Percentiles rank a stretch among this genome's conserved stretches.
Evolutionary conservation across 2,888 invertebrate species (phyloP).

Genomic region (Chaitophorus viminalis): DNA sequence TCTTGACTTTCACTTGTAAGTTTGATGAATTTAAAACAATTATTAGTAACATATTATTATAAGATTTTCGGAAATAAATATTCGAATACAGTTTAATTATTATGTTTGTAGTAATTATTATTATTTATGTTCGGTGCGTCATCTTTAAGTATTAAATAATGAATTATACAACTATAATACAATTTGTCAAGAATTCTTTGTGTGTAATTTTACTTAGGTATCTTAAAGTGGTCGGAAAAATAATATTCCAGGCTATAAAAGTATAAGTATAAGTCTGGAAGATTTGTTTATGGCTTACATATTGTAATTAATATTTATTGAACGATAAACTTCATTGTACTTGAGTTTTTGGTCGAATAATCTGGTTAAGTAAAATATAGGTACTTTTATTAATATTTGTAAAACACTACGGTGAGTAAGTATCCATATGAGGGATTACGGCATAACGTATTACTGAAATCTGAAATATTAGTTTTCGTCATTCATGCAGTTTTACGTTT

Average conservation of each 20-base stretch:
- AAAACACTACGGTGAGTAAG: neutral
- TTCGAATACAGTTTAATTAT: neutral
- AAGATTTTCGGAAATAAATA: neutral
- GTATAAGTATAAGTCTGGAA: slow-evolving; percentile 16
- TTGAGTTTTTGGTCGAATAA: slow-evolving; percentile 5
- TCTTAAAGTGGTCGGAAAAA: slow-evolving; percentile 12
- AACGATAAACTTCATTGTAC: slow-evolving; percentile 30
- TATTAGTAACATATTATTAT: neutral
- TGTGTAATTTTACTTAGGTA: neutral
- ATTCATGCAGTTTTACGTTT: neutral
- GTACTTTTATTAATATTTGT: neutral
- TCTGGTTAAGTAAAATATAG: slow-evolving; percentile 29
- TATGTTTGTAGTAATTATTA: neutral
- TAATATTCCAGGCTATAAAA: slow-evolving; percentile 1
- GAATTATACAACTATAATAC: neutral
- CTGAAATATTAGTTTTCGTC: neutral
- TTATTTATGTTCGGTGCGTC: neutral
- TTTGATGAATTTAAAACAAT: neutral
- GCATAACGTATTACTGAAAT: neutral
- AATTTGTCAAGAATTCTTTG: neutral
- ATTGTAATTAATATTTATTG: slow-evolving; percentile 5
- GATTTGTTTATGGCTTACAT: neutral
- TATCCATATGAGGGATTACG: no score
- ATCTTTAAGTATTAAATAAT: neutral
- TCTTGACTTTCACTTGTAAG: no score